Evolutionary conservation across 2,113 vertebrate species (phyloP), one percentile per base, ranked within the genome.

Genomic region (Oryzias celebensis): DNA sequence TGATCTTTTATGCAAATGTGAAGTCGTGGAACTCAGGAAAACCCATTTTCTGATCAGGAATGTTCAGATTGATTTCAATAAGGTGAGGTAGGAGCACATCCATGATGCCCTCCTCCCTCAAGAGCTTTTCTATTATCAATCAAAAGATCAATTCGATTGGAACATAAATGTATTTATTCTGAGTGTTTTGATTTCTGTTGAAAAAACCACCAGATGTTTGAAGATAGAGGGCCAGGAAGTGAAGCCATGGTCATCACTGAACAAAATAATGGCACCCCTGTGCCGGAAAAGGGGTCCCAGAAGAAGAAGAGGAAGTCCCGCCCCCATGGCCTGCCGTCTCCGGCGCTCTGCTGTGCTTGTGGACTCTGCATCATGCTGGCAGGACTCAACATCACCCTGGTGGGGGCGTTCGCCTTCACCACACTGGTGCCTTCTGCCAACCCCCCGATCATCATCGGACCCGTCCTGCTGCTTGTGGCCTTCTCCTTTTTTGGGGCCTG

Each of bases 361-460:
- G 96, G 97, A n/a, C 92, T 98, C n/a, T 98, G 96, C 90, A 93
- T 96, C 89, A 95, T 98, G 95, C 88, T 98, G 44, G 97, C 95
- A 0, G 97, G 96, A 65, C 94, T 98, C 82, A 98, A 98, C 91
- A 96, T 98, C 89, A 99, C 97, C 7, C 85, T 99, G 58, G 95
- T 97, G 80, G 97, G 96, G 20, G 95, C 95, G 0, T 96, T 98
- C 48, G 94, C 95, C 55, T 95, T 96, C 61, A 93, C 92, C 69
- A 95, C 95, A 15, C 92, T 96, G 76, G 81, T 96, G 56, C 95
- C 95, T 0, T 50, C 93, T 59, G 91, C 92, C 90, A 98, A 98
- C 72, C 94, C 93, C 3, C 94, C 96, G 6, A 96, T 98, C 67
- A 90, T 98, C 75, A 94, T 96, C 0, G 97, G 97, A 7, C 96